Base-by-base conservation (phyloP, 2,888 invertebrate species). In the Oasisia sp. region DNA sequence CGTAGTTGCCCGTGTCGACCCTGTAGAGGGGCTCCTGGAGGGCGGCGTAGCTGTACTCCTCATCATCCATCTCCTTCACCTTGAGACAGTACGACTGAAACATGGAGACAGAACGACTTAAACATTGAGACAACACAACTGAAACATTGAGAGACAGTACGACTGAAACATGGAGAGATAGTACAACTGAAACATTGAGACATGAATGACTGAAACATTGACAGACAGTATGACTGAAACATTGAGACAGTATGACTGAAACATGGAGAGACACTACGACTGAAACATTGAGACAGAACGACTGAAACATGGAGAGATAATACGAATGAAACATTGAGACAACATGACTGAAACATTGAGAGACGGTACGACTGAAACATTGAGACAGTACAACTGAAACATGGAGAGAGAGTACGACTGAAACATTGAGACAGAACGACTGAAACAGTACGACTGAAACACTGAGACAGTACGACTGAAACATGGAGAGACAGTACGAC, bases 31-130 rank as follows among this genome's bases (percentile, higher is more conserved):
- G 99, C 96, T 99, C 99, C 95, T 99, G 99, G 27, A 99, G 94
- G 9, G 96, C 98, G 89, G 95, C 95, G 95, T 98, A 99, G 91
- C 98, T 98, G 94, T 99, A 98, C 95, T 99, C 99, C 95, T 99
- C 99, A 95, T 99, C 99, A 95, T 99, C 99, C 98, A 99, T 98
- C 96, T 99, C 99, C 96, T 99, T 99, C 0, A 99, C 99, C 97
- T 99, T 99, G 92, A 99, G 97, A 95, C 99, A 99, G 96, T 99
- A 99, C 0, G 99, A 99, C 92, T 97, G 93, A 74, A 74, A 74
- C 74, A 74, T 99, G 99, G 92, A 99, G 97, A 95, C 99, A 99
- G 96, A 99, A 99, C 0, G 99, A 99, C 92, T 97, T 93, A 74
- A 74, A 74, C 27, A 74, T 99, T 99, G 92, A 99, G 97, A 95